These are phyloP conservation scores for Amphipoea oculea DNA, from an alignment of 2,888 invertebrate genomes.

Conservation along the genomic window DNA sequence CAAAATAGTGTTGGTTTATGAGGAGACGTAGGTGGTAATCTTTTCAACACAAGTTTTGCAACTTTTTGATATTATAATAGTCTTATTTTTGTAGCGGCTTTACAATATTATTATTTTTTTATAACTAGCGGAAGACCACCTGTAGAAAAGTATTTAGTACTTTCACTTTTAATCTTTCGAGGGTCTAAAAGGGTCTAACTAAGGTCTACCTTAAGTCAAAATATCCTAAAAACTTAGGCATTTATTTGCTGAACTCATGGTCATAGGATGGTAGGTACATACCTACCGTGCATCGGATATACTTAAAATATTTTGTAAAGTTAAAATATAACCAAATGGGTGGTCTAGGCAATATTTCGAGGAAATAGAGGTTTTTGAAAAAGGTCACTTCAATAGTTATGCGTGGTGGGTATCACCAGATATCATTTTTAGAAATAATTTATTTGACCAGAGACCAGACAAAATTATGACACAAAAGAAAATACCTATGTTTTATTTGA, in stretches of 20 bases:
- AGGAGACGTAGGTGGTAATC: background rate
- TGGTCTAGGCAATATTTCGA: background rate
- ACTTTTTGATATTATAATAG: too few species aligned
- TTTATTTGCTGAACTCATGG: background rate
- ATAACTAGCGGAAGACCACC: too few species aligned
- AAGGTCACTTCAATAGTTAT: background rate
- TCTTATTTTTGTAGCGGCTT: background rate
- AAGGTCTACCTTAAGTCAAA: background rate
- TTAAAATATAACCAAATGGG: background rate
- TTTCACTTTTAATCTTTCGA: too few species aligned
- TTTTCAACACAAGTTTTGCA: too few species aligned
- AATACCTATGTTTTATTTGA: background rate
- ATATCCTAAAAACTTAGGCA: background rate
- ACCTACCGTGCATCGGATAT: too few species aligned
- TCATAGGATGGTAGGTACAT: background rate
- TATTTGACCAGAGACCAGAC: background rate
- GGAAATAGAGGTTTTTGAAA: slow-evolving; percentile 12
- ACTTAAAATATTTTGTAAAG: background rate
- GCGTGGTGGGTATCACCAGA: background rate
- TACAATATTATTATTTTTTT: too few species aligned
- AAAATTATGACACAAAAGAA: background rate
- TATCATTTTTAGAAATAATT: background rate
- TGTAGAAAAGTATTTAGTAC: too few species aligned
- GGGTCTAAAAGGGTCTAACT: too few species aligned
- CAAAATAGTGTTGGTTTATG: slow-evolving; percentile 36